These are phyloP conservation scores for Paramuricea clavata DNA, from an alignment of 92 coral and sea anemone genomes.

Conservation along the genomic window DNA sequence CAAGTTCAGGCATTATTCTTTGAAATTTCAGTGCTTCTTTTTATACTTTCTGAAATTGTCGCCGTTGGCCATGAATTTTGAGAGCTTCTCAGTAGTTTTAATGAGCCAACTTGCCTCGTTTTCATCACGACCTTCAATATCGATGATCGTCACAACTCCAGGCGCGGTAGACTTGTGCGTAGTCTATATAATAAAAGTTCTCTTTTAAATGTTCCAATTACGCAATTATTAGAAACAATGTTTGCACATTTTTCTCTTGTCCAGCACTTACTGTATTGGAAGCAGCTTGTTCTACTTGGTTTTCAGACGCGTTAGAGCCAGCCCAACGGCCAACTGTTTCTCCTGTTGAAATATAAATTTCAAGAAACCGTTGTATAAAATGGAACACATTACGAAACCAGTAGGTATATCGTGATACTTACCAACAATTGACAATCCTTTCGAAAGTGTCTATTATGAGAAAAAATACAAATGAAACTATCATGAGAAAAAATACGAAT, in stretches of 20 bases:
- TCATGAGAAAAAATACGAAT: no score
- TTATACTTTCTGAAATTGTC: no score
- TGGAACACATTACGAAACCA: not conserved
- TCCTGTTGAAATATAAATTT: conserved; percentile 51
- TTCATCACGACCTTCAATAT: conserved; percentile 72
- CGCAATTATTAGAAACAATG: not conserved
- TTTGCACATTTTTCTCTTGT: not conserved
- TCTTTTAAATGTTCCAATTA: no score
- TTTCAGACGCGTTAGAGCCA: conserved; percentile 79
- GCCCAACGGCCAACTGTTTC: conserved; percentile 98
- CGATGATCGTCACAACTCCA: conserved; percentile 93
- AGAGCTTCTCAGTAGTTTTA: no score
- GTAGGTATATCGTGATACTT: conserved; percentile 24
- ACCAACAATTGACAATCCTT: conserved; percentile 98
- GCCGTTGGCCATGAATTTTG: no score
- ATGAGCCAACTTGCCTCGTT: conserved; percentile 91
- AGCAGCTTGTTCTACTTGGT: conserved; percentile 64
- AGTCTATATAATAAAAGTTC: conserved; percentile 64
- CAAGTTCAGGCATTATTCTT: no score
- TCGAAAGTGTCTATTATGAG: conserved; percentile 76
- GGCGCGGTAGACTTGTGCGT: conserved; percentile 68
- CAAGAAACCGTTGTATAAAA: not conserved
- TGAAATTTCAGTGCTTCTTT: no score
- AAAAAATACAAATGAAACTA: not conserved
- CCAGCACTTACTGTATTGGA: conserved; percentile 53